Evolutionary conservation across 35 echinoderm and acorn worm genomes (phyloP), one percentile per base, ranked within the genome.

Genomic region (Heliocidaris tuberculata): DNA sequence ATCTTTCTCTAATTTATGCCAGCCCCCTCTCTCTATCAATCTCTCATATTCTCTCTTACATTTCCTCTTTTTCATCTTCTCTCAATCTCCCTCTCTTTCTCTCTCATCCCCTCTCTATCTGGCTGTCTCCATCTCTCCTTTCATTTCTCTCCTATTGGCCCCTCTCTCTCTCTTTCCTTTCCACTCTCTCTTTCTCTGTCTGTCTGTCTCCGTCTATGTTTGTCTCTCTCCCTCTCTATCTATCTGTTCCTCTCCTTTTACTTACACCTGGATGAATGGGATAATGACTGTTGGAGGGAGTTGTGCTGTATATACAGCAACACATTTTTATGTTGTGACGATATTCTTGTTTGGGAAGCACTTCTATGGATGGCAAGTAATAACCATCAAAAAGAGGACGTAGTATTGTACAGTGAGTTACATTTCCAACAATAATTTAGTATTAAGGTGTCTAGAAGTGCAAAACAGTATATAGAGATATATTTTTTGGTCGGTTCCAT

Each of bases 141-240:
- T 85, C 70, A 85, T 85, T 29, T 85, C 70, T 85, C 70, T 29
- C 70, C 70, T 29, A 19, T 29, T 85, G 1, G n/a, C 15, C n/a
- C 70, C 85, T 86, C 85, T 86, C 85, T 86, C 85, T 86, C 85
- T 86, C 85, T 86, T 24, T 86, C 21, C n/a, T 21, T 15, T 21
- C n/a, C n/a, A 17, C 27, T 86, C 31, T 86, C 21, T 29, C 0
- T 86, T 24, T 32, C 27, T 86, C 85, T 86, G 2, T 86, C 31
- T 86, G 13, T 86, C 85, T 86, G 13, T 86, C 21, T 86, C 27
- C 0, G 12, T 86, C 5, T 2, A 15, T 86, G 85, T 86, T 19
- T 86, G 16, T 89, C 87, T 89, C 31, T 47, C 87, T n/a, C 31
- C 47, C 87, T 10, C 31, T 89, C 87, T 42, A 19, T 89, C 30